A percentile compares a stretch with the other conserved stretches of the same genome.
phyloP scores from a whole-genome alignment of 2,888 invertebrate species.

The Zygaena filipendulae region DNA sequence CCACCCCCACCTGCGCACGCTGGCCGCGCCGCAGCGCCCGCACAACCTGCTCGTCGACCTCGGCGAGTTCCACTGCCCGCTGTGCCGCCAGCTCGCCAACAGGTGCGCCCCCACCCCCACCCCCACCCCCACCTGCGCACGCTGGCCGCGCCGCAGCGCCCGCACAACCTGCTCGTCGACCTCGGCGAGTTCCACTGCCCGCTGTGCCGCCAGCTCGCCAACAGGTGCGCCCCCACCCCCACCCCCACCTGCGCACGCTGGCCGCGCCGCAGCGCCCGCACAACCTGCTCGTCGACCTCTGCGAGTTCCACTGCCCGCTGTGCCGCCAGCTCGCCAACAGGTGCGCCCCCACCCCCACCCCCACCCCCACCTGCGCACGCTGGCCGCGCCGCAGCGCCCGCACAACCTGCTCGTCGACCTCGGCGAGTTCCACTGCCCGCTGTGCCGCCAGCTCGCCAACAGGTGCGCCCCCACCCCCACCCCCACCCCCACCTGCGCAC shows the following conservation, averaged over 20 bases:
- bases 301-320: conserved; percentile 96
- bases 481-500: conserved; percentile 91
- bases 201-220: conserved; percentile 98
- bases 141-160: conserved; percentile 92
- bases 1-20: conserved; percentile 73
- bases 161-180: conserved; percentile 80
- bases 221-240: conserved; percentile 93
- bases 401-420: conserved; percentile 74
- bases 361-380: conserved; percentile 87
- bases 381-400: conserved; percentile 80
- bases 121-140: conserved; percentile 75
- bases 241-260: conserved; percentile 89
- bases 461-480: conserved; percentile 95
- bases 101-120: conserved; percentile 83
- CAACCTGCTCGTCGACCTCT: conserved; percentile 73
- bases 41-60: conserved; percentile 82
- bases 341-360: conserved; percentile 95
- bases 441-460: conserved; percentile 98
- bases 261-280: conserved; percentile 81
- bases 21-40: conserved; percentile 94
- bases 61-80: conserved; percentile 97
- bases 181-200: conserved; percentile 95
- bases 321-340: conserved; percentile 97
- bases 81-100: conserved; percentile 93
- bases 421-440: conserved; percentile 94